Conservation (phyloP, 2,797 vertebrate species). For the Borostomias antarcticus region DNA sequence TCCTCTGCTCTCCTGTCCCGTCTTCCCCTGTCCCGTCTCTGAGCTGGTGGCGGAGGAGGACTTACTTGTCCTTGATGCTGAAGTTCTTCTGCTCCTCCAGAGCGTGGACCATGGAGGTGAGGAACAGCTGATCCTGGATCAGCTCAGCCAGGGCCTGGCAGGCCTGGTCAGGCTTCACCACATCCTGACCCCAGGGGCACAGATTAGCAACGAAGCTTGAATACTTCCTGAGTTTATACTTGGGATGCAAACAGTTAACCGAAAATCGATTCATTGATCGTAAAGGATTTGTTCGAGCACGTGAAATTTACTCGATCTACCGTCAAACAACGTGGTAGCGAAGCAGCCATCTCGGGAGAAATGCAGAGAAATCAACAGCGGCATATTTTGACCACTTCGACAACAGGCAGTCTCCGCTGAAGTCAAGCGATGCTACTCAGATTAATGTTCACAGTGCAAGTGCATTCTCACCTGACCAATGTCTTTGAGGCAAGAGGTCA, state of each 20-base stretch:
- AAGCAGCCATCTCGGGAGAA: no score
- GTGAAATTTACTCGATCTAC: no score
- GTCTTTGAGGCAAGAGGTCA: slow-evolving; percentile 67
- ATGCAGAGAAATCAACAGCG: background rate
- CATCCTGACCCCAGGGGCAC: slow-evolving; percentile 52
- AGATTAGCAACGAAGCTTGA: no score
- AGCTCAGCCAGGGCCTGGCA: slow-evolving; percentile 82
- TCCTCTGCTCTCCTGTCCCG: no score
- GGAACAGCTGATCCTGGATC: slow-evolving; percentile 88
- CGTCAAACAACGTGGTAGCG: no score
- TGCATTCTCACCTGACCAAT: slow-evolving; percentile 65
- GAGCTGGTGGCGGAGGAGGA: background rate
- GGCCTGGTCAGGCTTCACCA: slow-evolving; percentile 73
- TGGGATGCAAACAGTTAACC: no score
- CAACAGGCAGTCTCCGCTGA: background rate
- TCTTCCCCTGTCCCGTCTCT: no score
- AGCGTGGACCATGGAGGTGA: slow-evolving; percentile 88
- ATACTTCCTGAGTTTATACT: no score
- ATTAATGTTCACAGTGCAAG: background rate
- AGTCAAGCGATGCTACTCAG: background rate
- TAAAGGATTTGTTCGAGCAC: no score
- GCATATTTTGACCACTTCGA: background rate
- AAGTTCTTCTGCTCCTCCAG: slow-evolving; percentile 94
- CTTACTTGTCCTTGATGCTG: slow-evolving; percentile 90
- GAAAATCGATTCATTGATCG: no score